Evolutionary conservation across 1,140 invertebrate genomes (phyloP).

Genomic region (Geopemphigus sp.): DNA sequence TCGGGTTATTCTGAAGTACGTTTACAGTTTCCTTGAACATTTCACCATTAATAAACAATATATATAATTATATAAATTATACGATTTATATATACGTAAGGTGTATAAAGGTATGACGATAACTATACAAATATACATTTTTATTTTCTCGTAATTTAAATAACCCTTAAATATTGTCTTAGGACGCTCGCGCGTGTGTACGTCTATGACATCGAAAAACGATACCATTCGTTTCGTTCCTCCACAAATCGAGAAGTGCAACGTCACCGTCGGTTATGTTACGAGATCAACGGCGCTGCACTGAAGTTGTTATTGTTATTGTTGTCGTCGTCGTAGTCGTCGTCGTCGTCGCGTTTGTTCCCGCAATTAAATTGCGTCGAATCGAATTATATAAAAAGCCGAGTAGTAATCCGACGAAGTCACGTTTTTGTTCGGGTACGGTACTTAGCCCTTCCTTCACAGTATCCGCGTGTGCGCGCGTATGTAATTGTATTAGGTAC

Average conservation of each 20-base stretch:
- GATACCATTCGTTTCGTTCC: slow-evolving; percentile 6
- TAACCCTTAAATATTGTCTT: slow-evolving; percentile 11
- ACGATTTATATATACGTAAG: too few species aligned
- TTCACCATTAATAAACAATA: too few species aligned
- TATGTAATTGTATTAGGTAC: slow-evolving; percentile 30
- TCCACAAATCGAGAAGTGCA: background rate
- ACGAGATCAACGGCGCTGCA: too few species aligned
- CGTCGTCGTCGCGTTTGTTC: background rate
- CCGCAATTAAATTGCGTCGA: slow-evolving; percentile 10
- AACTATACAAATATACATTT: background rate
- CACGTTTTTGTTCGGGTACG: slow-evolving; percentile 18
- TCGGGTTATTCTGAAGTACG: too few species aligned
- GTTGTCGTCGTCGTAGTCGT: too few species aligned
- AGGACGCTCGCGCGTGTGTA: background rate
- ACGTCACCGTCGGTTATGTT: background rate
- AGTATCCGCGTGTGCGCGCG: background rate
- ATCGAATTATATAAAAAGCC: slow-evolving; percentile 32
- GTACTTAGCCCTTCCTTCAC: background rate
- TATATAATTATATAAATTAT: too few species aligned
- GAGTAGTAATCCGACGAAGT: slow-evolving; percentile 25
- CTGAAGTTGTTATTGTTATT: too few species aligned
- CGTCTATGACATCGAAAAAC: background rate
- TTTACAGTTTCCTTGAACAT: too few species aligned
- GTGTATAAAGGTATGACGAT: too few species aligned
- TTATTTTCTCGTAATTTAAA: background rate